Conservation (phyloP, 2,113 vertebrate genomes). For the human region GRCh38 chr5:82058501-82059000, state of each 20-base stretch:
- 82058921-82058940: not conserved
- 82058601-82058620: conserved; percentile 79
- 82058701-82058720: not conserved
- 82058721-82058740: not conserved
- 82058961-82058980: not conserved
- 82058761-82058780: not conserved
- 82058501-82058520: conserved; percentile 86
- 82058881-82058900: not conserved
- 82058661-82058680: not conserved
- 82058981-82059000: not conserved
- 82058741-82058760: not conserved
- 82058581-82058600: conserved; percentile 58
- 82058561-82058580: conserved; percentile 32
- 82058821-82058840: not conserved
- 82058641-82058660: not conserved
- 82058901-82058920: not conserved
- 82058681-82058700: not conserved
- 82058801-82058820: not conserved
- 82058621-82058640: not conserved
- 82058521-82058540: conserved; percentile 80
- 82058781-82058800: not conserved
- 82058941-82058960: not conserved
- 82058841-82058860: not conserved
- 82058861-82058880: conserved; percentile 3
- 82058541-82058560: conserved; percentile 3